Base-by-base conservation (phyloP, 2,113 vertebrate species). In the Siphamia tubifer region DNA sequence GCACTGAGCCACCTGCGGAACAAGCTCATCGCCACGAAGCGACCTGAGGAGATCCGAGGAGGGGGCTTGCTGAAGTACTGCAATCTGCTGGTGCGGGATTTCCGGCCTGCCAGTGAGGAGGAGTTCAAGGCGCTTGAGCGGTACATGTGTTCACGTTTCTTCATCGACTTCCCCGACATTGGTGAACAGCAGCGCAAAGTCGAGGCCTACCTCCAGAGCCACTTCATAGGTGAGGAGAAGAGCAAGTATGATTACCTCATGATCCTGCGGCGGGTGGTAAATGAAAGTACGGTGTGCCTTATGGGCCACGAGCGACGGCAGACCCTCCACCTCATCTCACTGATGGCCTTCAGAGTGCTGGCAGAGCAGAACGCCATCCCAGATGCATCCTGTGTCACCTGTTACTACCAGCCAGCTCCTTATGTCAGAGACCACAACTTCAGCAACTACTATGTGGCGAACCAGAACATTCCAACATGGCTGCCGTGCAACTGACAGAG, bases 111-210 rank as follows among this genome's bases (percentile, higher is more conserved):
- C 4, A 93, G 94, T 55, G 92, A 94, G 83, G 90, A 95, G 1
- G 93, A 96, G 74, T 96, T 99, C 86, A 98, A 98, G 78, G 94
- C 78, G 0, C 77, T 99, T 10, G 97, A 99, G 88, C 94, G 96
- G 1, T 99, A 99, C 87, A 99, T 99, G 98, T 99, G 98, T 54
- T 99, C 98, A 0, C 89, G 98, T 19, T 99, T 99, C 87, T 99
- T 99, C 93, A 99, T 99, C 23, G 98, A 99, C 92, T 99, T 99
- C 90, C 96, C 98, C 0, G 97, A 98, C 84, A 96, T 99, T 42
- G 91, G 93, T 0, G 97, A 98, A 42, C 98, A 99, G 90, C 96
- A 98, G 75, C 91, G 93, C 30, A 99, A 99, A 69, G 81, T 99
- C 86, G 96, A 99, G 89, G 94, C 95, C 49, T 99, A 99, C 86